Evolutionary conservation across 1,140 invertebrate species (phyloP), one percentile per base, ranked within the genome.

Genomic region (Leptopilina boulardi): DNA sequence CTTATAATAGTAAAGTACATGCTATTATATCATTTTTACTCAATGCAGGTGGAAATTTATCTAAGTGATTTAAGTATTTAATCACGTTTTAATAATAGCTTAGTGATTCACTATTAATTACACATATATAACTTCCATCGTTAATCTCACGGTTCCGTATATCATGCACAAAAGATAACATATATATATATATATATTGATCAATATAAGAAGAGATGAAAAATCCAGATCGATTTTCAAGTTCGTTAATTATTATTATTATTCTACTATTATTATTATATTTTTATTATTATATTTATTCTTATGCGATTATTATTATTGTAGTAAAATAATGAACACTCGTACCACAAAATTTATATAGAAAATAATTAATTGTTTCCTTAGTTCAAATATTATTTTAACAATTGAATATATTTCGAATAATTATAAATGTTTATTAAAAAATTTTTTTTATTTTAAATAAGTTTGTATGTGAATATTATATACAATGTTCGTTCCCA

Each of bases 91-190:
- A 30, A 66, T 34, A n/a, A 26, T 66, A 66, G 59, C 26, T 30
- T 66, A 66, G 21, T 66, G 26, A 66, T 66, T 66, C 26, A 30
- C 23, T 66, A 66, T 66, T 30, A 66, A 66, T 66, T 66, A 66
- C 59, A 66, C 3, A 38, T 38, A n/a, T n/a, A 11, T 66, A 30
- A 66, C 26, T 66, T n/a, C 23, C 23, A 66, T 66, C 59, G 26
- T 66, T 30, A 66, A 30, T 66, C 23, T 30, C 26, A 30, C 59
- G 26, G 59, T 30, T 30, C 59, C 23, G 59, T 30, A n/a, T n/a
- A 66, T 30, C 59, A 34, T 66, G 26, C 26, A 66, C 59, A 66
- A 66, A 66, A 66, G 59, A 15, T 26, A 66, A 66, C n/a, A n/a
- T n/a, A n/a, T n/a, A n/a, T n/a, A n/a, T n/a, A n/a, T n/a, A n/a